Base-by-base conservation (phyloP, 2,797 vertebrate genomes). In the Sebastes reedi region DNA sequence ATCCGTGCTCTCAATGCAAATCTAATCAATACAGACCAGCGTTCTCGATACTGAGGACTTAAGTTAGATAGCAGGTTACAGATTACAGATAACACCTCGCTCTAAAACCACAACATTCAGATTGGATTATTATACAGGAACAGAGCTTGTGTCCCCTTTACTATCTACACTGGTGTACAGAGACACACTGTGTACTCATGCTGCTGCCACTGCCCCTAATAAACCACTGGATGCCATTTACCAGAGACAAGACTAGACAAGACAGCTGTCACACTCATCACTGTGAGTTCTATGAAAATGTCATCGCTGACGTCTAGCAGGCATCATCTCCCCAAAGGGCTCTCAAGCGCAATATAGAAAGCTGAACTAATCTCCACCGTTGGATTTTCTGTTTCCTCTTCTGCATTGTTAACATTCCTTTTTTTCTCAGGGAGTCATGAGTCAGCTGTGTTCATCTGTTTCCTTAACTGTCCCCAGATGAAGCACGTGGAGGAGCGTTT, bases 401-500 rank as follows among this genome's bases (percentile, higher is more conserved):
- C 14, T 55, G 8, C 39, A 50, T 60, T 55, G 55, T n/a, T 16
- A 8, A 29, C 8, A 18, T 50, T 18, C 11, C 22, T 20, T 64
- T 67, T 29, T 18, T 18, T 20, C 20, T 14, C 24, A 2, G 18
- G 9, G 22, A 60, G 30, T 29, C 24, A 16, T 8, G 11, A 67
- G 30, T 29, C 55, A 34, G 29, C 34, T 69, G 29, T 39, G 20
- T 30, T 77, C 14, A 76, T 32, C 39, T 42, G n/a, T 60, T 72
- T 54, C 8, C 18, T 27, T 55, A 36, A 1, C 14, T 52, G 32
- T 77, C 72, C 66, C 68, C 92, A 99, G 98, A 97, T 99, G 96
- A 97, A 97, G 0, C 94, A 99, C 0, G 98, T 98, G 14, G 90
- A 97, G 87, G 97, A 99, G 76, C 96, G 87, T 60, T 97, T 99